These are phyloP conservation scores for Campoletis raptor DNA, from an alignment of 2,888 invertebrate species.

Conservation along the genomic window DNA sequence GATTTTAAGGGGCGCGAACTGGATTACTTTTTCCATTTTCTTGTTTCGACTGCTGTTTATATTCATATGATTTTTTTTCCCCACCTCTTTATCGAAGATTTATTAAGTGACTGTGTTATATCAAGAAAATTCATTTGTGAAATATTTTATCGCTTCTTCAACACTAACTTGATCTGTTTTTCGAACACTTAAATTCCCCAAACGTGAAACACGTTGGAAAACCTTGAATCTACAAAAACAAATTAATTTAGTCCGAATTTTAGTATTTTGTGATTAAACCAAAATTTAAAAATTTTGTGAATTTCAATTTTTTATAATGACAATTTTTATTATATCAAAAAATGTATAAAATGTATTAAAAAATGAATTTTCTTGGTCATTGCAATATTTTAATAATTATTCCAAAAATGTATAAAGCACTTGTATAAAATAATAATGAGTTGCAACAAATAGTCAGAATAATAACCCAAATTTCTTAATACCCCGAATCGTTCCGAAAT, in stretches of 20 bases:
- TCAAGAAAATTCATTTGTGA: background rate
- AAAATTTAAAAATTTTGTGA: too few relatives aligned
- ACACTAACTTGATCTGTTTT: background rate
- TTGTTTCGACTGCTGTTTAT: slow-evolving; percentile 8
- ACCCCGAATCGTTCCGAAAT: background rate
- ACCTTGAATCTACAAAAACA: too few relatives aligned
- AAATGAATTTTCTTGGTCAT: too few relatives aligned
- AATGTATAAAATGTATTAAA: too few relatives aligned
- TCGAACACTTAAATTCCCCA: background rate
- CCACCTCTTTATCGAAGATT: slow-evolving; percentile 30
- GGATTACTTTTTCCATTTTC: slow-evolving; percentile 33
- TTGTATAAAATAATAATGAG: background rate
- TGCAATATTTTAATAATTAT: background rate
- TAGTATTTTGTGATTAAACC: too few relatives aligned
- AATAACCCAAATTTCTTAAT: background rate
- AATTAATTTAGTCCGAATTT: too few relatives aligned
- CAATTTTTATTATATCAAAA: too few relatives aligned
- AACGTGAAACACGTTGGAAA: too few relatives aligned
- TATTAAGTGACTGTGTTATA: slow-evolving; percentile 8
- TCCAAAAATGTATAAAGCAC: background rate
- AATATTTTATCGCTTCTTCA: background rate
- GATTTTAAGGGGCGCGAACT: slow-evolving; percentile 47
- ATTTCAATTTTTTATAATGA: too few relatives aligned
- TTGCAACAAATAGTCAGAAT: background rate
- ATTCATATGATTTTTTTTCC: slow-evolving; percentile 19